Conservation (phyloP, 2,888 invertebrate genomes). For the Meloe dianella region DNA sequence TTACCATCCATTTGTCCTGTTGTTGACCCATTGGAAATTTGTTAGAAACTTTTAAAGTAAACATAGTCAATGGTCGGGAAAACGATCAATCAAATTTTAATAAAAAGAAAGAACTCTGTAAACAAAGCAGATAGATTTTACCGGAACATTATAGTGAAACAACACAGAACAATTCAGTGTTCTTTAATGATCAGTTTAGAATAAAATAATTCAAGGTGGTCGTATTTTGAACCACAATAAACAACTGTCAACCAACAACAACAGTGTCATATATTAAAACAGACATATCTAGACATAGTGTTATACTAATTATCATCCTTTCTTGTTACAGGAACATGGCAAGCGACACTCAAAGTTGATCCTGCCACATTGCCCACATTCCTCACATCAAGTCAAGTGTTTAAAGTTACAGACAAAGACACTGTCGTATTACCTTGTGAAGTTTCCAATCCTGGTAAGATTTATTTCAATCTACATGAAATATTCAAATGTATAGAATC, state of each 20-base stretch:
- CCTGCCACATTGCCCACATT: conserved; percentile 57
- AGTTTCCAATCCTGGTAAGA: conserved; percentile 65
- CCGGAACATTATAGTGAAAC: conserved; percentile 6
- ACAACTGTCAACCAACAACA: conserved; percentile 23
- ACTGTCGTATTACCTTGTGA: conserved; percentile 65
- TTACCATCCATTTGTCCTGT: neutral
- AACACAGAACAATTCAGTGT: neutral
- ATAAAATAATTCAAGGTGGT: conserved; percentile 21
- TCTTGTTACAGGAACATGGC: conserved; percentile 50
- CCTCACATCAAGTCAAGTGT: conserved; percentile 60
- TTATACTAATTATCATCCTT: neutral
- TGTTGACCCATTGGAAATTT: neutral
- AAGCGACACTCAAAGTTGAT: conserved; percentile 54
- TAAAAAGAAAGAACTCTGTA: too few relatives aligned
- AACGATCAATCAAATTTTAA: neutral
- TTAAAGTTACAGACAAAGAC: conserved; percentile 64
- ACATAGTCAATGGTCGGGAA: neutral
- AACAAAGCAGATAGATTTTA: neutral
- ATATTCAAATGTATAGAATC: neutral
- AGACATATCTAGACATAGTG: conserved; percentile 21
- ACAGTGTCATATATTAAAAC: conserved; percentile 19
- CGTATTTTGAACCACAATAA: conserved; percentile 25
- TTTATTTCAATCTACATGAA: neutral
- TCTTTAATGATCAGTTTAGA: conserved; percentile 19
- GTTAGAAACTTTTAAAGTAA: neutral